Evolutionary conservation across 2,888 invertebrate species (phyloP).

Genomic region (Cheilosia impressa): DNA sequence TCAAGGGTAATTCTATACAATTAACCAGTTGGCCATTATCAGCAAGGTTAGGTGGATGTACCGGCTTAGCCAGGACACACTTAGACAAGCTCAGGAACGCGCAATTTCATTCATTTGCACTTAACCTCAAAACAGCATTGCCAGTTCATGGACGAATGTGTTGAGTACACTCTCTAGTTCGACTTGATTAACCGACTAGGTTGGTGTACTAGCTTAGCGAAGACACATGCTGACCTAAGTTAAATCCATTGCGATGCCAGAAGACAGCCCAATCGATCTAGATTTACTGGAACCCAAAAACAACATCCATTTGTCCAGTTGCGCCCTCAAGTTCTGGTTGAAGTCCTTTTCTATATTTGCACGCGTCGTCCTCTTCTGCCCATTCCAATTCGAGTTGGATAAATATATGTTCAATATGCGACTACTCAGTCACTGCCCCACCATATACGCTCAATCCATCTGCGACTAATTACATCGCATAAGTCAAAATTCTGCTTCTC

Average conservation of each 20-base stretch:
- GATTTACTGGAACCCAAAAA: too few species aligned
- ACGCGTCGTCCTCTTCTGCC: not conserved
- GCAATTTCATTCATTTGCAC: too few species aligned
- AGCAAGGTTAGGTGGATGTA: too few species aligned
- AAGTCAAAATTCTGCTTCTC: slow-evolving; percentile 57
- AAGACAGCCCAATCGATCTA: too few species aligned
- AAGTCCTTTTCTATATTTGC: not conserved
- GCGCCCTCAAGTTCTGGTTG: not conserved
- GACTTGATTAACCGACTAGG: too few species aligned
- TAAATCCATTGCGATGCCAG: not conserved
- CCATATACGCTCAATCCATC: not conserved
- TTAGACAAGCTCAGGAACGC: too few species aligned
- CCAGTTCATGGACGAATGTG: too few species aligned
- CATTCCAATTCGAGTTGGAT: not conserved
- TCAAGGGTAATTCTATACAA: too few species aligned
- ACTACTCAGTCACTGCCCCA: not conserved
- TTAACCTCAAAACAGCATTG: too few species aligned
- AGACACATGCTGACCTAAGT: not conserved
- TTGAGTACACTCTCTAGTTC: too few species aligned
- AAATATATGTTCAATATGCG: not conserved
- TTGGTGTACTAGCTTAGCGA: not conserved
- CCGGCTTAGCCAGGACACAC: too few species aligned
- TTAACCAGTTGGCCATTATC: too few species aligned
- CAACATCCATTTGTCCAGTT: not conserved
- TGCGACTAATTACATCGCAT: slow-evolving; percentile 48